Evolutionary conservation across 2,888 invertebrate genomes (phyloP), one percentile per base, ranked within the genome.

Genomic region (Iselma pallidipennis): DNA sequence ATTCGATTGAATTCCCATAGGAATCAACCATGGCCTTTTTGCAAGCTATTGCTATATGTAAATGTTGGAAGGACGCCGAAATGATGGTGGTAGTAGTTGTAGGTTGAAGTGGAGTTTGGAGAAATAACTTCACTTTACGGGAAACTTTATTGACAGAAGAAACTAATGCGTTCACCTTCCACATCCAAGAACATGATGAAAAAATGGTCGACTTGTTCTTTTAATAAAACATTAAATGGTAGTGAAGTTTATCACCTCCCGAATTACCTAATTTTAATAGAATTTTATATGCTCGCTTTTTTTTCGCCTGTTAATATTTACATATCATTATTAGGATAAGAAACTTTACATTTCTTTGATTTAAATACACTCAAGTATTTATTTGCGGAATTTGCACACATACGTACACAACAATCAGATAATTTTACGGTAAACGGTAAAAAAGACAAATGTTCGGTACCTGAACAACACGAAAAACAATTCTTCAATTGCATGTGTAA

Each of bases 1-100:
- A 74, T 74, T 72, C 72, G 73, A 72, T 73, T 71, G 68, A 70
- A 72, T 70, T 71, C 74, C 70, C 74, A 57, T 19, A 58, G 67
- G 74, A 63, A 53, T 53, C 59, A 55, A 58, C 64, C 66, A 66
- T 64, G 65, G 68, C 64, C 69, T 69, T 69, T 68, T 71, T 70
- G 69, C 67, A 63, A 69, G 66, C 70, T 68, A 70, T 70, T 70
- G 67, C 69, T 57, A 58, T 68, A 69, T 71, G 69, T 71, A 71
- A 70, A 71, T 70, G 68, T 55, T 63, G 67, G 37, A 16, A 37
- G 37, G 37, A 37, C 37, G 37, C 2, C 10, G 37, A 37, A 37
- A 37, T 5, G 33, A 16, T 37, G 33, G 33, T 5, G 33, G 6
- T 37, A 16, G 33, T 16, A 37, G 16, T n/a, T n/a, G n/a, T 37